Evolutionary conservation across 1,140 invertebrate species (phyloP).

Genomic region (Radopholus similis): DNA sequence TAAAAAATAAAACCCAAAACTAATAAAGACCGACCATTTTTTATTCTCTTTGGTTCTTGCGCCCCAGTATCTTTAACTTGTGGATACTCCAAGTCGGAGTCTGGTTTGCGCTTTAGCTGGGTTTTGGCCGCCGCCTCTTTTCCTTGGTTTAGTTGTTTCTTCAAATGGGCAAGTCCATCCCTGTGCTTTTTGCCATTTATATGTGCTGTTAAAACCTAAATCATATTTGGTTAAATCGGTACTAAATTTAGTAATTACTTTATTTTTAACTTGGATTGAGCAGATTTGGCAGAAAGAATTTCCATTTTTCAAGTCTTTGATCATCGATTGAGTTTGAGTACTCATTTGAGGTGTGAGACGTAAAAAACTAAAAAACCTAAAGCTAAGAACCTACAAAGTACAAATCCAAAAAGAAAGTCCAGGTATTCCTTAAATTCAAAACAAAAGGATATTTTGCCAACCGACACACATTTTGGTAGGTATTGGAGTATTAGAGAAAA

Average conservation of each 20-base stretch:
- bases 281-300: slow-evolving; percentile 24
- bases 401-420: no score
- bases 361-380: no score
- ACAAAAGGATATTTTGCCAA: no score
- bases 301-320: slow-evolving; percentile 33
- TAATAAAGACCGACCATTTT: slow-evolving; percentile 4
- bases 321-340: no score
- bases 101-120: background rate
- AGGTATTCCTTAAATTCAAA: no score
- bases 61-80: background rate
- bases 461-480: no score
- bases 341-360: no score
- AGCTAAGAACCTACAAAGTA: no score
- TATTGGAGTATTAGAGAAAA: no score
- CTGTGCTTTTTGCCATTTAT: slow-evolving; percentile 29
- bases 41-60: background rate
- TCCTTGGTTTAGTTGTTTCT: background rate
- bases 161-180: slow-evolving; percentile 14
- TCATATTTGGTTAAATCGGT: background rate
- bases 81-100: background rate
- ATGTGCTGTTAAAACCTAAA: slow-evolving; percentile 19
- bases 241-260: background rate
- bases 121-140: slow-evolving; percentile 9
- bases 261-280: slow-evolving; percentile 23
- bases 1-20: slow-evolving; percentile 7